A percentile compares a stretch with the other conserved stretches of the same genome.
phyloP scores from a whole-genome alignment of 2,888 invertebrate species.

The Leucoma salicis region DNA sequence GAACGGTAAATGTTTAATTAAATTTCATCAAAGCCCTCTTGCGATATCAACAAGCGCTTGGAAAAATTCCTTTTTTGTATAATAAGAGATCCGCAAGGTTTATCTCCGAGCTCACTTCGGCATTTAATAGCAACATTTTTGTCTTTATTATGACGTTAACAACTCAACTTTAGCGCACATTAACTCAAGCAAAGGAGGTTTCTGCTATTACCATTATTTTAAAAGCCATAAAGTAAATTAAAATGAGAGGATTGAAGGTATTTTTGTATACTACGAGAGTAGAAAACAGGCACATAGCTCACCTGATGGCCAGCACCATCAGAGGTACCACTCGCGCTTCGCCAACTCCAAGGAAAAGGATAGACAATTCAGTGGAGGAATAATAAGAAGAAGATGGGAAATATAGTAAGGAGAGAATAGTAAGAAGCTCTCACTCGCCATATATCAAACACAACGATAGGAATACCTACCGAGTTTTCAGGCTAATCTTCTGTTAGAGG shows the following conservation, averaged over 20 bases:
- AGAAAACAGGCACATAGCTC: conserved; percentile 14
- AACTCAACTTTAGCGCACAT: conserved; percentile 56
- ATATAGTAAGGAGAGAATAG: too few species aligned
- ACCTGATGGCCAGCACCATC: too few species aligned
- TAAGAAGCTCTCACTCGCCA: too few species aligned
- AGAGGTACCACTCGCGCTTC: too few species aligned
- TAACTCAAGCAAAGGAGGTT: conserved; percentile 34
- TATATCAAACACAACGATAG: too few species aligned
- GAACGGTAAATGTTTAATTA: conserved; percentile 74
- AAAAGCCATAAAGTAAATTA: conserved; percentile 30
- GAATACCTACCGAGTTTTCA: too few species aligned
- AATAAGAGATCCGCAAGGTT: conserved; percentile 57
- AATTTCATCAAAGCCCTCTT: conserved; percentile 62
- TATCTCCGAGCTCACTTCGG: conserved; percentile 52
- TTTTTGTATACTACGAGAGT: too few species aligned
- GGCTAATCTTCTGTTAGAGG: too few species aligned
- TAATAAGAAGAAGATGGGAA: too few species aligned
- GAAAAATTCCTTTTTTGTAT: conserved; percentile 55
- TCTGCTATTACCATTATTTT: conserved; percentile 27
- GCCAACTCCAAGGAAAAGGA: too few species aligned
- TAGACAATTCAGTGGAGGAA: too few species aligned
- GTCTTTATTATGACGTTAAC: conserved; percentile 58
- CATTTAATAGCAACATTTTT: conserved; percentile 54
- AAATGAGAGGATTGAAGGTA: conserved; percentile 23
- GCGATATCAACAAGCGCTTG: conserved; percentile 60